Base-by-base conservation (phyloP, 2,113 vertebrate species). In the Percopsis transmontana region DNA sequence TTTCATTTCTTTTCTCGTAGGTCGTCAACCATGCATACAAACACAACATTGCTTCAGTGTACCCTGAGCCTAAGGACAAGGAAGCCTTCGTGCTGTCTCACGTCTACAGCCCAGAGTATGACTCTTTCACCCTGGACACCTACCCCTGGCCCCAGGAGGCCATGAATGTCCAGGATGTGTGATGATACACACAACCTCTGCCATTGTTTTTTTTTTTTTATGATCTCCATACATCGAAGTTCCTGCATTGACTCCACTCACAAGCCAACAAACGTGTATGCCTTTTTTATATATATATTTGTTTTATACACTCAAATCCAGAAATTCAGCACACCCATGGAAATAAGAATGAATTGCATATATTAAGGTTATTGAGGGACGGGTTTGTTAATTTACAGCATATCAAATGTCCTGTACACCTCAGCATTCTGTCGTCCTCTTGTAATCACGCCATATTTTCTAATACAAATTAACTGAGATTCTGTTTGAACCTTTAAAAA, bases 11-110 rank as follows among this genome's bases (percentile, higher is more conserved):
- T 45, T 18, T 83, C 16, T 59, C 45, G 44, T 88, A 99, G 97
- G 76, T 98, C 9, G 90, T 98, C 57, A 90, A 95, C 84, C 93
- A 95, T 18, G 97, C 95, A 23, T 99, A 99, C 91, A 93, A 90
- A 83, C 83, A 95, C 6, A 91, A 90, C 81, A 85, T 95, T 13
- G 97, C 97, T 51, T 96, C 96, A 10, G 85, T 86, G 79, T 95
- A 99, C 76, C 97, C 97, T 0, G 97, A 99, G 77, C 97, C 97
- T 3, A 90, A 95, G 83, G 96, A 99, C 92, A 99, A 99, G 87
- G 95, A 97, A 73, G 89, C 94, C 20, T 98, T 98, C 74, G 89
- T 99, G 68, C 91, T 93, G 60, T 93, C 90, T 51, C 89, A 93
- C 33, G 53, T 97, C 77, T 99, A 99, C 89, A 99, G 91, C 58